Conservation (phyloP, 1,140 invertebrate genomes). For the Lepidostoma basale region DNA sequence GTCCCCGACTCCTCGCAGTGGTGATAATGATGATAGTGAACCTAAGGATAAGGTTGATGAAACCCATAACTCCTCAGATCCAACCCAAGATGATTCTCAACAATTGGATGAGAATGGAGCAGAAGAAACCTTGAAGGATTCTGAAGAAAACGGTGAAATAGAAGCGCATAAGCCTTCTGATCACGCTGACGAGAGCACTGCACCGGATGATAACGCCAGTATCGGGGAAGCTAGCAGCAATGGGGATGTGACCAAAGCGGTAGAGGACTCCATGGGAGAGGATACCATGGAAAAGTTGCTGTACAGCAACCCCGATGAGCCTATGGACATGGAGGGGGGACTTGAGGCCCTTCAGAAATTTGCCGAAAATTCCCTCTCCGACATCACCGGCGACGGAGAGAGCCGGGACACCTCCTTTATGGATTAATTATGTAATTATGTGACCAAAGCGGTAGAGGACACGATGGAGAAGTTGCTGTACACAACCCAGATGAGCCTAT, state of each 20-base stretch:
- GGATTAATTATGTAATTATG: no score
- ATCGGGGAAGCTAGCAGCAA: background rate
- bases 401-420: no score
- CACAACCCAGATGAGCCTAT: conserved; percentile 34
- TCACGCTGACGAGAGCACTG: background rate
- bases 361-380: background rate
- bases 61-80: background rate
- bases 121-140: background rate
- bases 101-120: background rate
- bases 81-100: background rate
- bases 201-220: background rate
- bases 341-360: background rate
- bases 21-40: background rate
- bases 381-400: no score
- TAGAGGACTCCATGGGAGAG: conserved; percentile 49
- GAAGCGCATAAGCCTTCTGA: background rate
- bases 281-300: conserved; percentile 53
- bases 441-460: background rate
- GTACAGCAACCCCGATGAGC: conserved; percentile 45
- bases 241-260: background rate
- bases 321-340: background rate
- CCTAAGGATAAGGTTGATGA: background rate
- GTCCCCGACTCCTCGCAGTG: background rate
- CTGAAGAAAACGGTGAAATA: background rate
- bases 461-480: conserved; percentile 52